Evolutionary conservation across 2,797 vertebrate genomes (phyloP).

Genomic region (Cuniculus paca): DNA sequence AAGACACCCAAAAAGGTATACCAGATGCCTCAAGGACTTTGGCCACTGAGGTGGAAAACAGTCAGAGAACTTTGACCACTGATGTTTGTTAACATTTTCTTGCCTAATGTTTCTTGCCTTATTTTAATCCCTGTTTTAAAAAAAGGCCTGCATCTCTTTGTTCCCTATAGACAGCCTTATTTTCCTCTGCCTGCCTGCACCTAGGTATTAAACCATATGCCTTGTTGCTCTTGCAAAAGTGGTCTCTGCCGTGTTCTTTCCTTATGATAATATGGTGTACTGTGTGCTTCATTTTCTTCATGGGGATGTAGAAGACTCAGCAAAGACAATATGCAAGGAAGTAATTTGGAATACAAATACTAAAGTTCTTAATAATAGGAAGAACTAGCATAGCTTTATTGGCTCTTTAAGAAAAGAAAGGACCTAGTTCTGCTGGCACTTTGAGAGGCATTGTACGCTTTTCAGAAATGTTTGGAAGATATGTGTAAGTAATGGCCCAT

Average conservation of each 20-base stretch:
- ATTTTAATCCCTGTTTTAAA: not conserved
- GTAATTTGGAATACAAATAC: not conserved
- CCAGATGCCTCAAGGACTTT: not conserved
- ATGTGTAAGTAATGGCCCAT: not conserved
- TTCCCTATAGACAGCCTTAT: not conserved
- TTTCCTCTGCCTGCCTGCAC: not conserved
- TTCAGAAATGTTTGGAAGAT: not conserved
- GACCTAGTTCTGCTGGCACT: not conserved
- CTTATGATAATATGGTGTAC: not conserved
- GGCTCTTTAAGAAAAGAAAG: not conserved
- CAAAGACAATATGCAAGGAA: not conserved
- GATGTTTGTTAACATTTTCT: not conserved
- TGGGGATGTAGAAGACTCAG: not conserved
- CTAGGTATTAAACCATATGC: not conserved
- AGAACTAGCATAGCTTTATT: not conserved
- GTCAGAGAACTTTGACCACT: not conserved
- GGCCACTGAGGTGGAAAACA: not conserved
- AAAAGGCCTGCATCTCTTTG: not conserved
- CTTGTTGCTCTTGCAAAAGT: not conserved
- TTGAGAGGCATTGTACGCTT: not conserved
- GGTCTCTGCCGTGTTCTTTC: not conserved
- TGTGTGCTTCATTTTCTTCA: not conserved
- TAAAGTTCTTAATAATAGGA: not conserved
- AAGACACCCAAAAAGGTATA: not conserved
- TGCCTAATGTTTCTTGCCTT: not conserved